Base-by-base conservation (phyloP, 2,888 invertebrate species). In the Netelia fuscicornis region DNA sequence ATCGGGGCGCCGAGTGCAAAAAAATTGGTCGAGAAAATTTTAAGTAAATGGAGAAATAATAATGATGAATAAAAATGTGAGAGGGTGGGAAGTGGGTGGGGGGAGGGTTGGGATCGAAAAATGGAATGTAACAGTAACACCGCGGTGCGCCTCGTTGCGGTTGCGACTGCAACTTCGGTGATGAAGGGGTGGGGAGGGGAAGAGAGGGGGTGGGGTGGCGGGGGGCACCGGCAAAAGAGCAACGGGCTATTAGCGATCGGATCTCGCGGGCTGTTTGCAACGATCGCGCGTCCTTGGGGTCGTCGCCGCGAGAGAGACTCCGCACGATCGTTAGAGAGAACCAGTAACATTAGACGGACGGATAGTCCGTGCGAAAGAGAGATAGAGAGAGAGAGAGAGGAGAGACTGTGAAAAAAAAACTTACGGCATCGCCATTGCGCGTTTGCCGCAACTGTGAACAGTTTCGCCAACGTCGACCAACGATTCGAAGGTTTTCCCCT, bases 271-370 rank as follows among this genome's bases (percentile, higher is more conserved):
- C 84, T 76, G 87, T 71, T 58, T 77, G 58, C 23, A 65, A 62
- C 71, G 74, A 78, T 83, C 60, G 71, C 74, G 71, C 88, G 90
- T 90, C 90, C 90, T 90, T 90, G 90, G 89, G 89, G 86, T 88
- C 88, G 85, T 89, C 84, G 79, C 52, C 64, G 78, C 52, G 60
- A 72, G 54, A 74, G 74, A 74, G 23, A 76, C 80, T 64, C 83
- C 30, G 77, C 75, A 72, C 64, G 75, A 86, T 79, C 84, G 81
- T 83, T 84, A 79, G 81, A 84, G 78, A 62, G 52, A 13, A 65
- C 86, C 56, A 72, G 30, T 56, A 23, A 25, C 17, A 8, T 17
- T 3, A 72, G 23, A 85, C 58, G 76, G 68, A 72, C 56, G 42
- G 79, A 71, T 20, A 62, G 62, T 11, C 70, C 37, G 67, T 37